Evolutionary conservation across 92 coral and sea anemone genomes (phyloP).

Genomic region (Umimayanthus kanabou): DNA sequence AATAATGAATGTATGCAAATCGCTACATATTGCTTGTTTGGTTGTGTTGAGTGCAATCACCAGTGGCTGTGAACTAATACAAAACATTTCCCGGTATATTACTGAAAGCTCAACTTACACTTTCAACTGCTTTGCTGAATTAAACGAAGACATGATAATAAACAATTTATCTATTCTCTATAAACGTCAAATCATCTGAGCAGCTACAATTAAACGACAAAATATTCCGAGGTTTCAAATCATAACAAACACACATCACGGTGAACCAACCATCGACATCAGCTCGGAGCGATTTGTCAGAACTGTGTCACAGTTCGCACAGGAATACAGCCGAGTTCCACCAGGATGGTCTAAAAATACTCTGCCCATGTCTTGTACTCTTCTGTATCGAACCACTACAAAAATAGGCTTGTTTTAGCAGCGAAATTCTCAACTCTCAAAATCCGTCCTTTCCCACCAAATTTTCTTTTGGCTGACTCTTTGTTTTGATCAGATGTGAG

Average conservation of each 20-base stretch:
- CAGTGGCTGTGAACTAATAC: constrained; percentile 8
- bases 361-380: constrained; percentile 73
- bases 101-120: not conserved
- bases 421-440: constrained; percentile 22
- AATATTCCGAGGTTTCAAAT: constrained; percentile 11
- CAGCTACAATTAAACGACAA: constrained; percentile 12
- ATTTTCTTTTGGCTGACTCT: constrained; percentile 41
- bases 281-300: constrained; percentile 98
- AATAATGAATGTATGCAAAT: constrained; percentile 35
- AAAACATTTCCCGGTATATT: not conserved
- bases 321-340: constrained; percentile 92
- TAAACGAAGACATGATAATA: not conserved
- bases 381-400: not conserved
- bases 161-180: not conserved
- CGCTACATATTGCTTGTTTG: not conserved
- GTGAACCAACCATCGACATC: constrained; percentile 88
- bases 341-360: constrained; percentile 98
- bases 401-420: not conserved
- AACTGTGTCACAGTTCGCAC: constrained; percentile 98
- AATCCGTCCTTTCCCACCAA: constrained; percentile 12
- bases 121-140: not conserved
- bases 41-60: constrained; percentile 16
- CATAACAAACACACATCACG: constrained; percentile 37
- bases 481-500: constrained; percentile 69
- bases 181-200: constrained; percentile 5